These are phyloP conservation scores for Dexiosoma caninum DNA, from an alignment of 2,888 invertebrate genomes.

Conservation along the genomic window DNA sequence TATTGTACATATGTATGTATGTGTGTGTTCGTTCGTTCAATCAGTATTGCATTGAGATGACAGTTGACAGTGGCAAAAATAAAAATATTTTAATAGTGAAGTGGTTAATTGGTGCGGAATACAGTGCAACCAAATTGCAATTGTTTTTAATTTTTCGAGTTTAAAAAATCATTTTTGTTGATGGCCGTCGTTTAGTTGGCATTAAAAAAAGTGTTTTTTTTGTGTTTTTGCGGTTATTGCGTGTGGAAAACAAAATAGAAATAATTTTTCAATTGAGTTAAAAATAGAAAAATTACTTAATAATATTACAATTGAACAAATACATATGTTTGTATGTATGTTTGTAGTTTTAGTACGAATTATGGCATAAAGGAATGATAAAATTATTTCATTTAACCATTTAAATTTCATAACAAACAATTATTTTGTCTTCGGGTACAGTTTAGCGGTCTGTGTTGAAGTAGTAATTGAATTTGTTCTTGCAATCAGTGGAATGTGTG, in stretches of 20 bases:
- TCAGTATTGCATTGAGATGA: slow-evolving; percentile 1
- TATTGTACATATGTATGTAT: slow-evolving; percentile 18
- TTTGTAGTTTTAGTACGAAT: slow-evolving; percentile 36
- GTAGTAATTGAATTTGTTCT: not conserved
- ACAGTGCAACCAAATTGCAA: slow-evolving; percentile 33
- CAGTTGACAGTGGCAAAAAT: slow-evolving; percentile 11
- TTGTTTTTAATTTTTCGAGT: too few relatives aligned
- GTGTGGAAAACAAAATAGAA: slow-evolving; percentile 51
- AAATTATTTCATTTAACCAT: not conserved
- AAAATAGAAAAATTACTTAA: slow-evolving; percentile 48
- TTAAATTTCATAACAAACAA: slow-evolving; percentile 40
- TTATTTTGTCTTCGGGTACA: not conserved
- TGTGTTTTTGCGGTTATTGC: slow-evolving; percentile 36
- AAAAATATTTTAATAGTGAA: not conserved
- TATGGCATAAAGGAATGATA: not conserved
- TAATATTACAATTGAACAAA: slow-evolving; percentile 16
- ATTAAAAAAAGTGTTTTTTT: slow-evolving; percentile 17
- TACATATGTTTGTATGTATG: too few relatives aligned
- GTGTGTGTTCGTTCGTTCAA: slow-evolving; percentile 2
- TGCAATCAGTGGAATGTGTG: not conserved
- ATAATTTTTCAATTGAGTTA: slow-evolving; percentile 25
- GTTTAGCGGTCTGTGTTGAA: slow-evolving; percentile 21
- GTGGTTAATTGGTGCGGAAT: slow-evolving; percentile 36
- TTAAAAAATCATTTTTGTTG: not conserved
- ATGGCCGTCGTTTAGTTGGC: slow-evolving; percentile 12